phyloP scores from a whole-genome alignment of 1,140 invertebrate species.

The Neuroterus valhalla region DNA sequence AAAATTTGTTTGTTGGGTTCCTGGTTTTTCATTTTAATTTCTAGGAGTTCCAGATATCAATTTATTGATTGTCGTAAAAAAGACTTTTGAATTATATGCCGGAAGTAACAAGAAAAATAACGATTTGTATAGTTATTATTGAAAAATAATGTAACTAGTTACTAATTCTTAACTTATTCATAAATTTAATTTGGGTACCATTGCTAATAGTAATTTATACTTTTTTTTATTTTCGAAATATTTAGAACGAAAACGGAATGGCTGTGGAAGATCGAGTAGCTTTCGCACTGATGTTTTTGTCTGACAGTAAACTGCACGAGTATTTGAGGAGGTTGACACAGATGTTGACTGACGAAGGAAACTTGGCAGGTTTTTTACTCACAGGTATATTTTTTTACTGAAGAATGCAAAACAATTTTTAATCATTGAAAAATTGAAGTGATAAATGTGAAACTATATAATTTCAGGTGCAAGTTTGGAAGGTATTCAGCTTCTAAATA shows the following conservation, averaged over 20 bases:
- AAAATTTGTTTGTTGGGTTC: no score
- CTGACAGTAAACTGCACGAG: constrained; percentile 86
- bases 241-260: constrained; percentile 86
- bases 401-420: not conserved
- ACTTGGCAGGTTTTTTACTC: constrained; percentile 90
- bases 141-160: no score
- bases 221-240: constrained; percentile 51
- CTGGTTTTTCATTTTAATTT: constrained; percentile 44
- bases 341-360: constrained; percentile 84
- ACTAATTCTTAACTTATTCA: no score
- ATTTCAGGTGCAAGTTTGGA: constrained; percentile 80
- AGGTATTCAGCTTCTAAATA: constrained; percentile 88
- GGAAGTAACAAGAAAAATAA: no score
- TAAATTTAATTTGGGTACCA: no score
- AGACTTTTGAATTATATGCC: no score
- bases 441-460: constrained; percentile 36
- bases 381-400: constrained; percentile 78
- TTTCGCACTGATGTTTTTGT: constrained; percentile 93
- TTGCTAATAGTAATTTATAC: no score
- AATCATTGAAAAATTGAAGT: not conserved
- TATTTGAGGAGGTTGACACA: constrained; percentile 85
- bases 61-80: no score
- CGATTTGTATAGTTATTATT: no score
- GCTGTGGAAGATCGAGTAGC: constrained; percentile 91
- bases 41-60: no score